These are phyloP conservation scores for Phthorimaea operculella DNA, from an alignment of 1,140 invertebrate species.

Conservation along the genomic window DNA sequence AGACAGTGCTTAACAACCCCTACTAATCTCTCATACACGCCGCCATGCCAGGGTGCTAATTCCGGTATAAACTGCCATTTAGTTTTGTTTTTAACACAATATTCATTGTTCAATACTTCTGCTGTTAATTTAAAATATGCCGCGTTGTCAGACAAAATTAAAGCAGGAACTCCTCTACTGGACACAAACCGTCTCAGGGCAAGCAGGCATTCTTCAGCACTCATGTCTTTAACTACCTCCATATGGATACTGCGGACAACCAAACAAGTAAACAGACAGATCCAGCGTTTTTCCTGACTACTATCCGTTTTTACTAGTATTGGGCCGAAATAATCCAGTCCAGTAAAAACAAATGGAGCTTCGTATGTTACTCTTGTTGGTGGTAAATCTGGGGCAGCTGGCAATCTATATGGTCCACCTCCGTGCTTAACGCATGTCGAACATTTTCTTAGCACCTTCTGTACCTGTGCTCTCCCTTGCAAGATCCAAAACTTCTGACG, in stretches of 20 bases:
- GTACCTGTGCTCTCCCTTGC: conserved; percentile 17
- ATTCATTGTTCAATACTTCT: conserved; percentile 2
- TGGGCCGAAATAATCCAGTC: conserved; percentile 11
- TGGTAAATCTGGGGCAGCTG: conserved; percentile 17
- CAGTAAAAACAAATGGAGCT: conserved; percentile 6
- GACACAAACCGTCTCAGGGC: conserved; percentile 31
- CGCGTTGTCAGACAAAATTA: conserved; percentile 37
- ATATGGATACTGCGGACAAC: conserved; percentile 31
- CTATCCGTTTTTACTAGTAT: neutral
- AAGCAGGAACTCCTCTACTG: conserved; percentile 21
- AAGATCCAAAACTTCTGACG: conserved; percentile 20
- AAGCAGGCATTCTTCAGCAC: conserved; percentile 28
- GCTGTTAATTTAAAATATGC: conserved; percentile 8
- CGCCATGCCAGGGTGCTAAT: conserved; percentile 9
- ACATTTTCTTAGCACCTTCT: conserved; percentile 15
- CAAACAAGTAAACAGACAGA: conserved; percentile 34
- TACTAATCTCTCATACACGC: conserved; percentile 10
- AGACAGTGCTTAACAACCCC: conserved; percentile 9
- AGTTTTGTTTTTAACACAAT: conserved; percentile 13
- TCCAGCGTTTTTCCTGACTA: conserved; percentile 25
- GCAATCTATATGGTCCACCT: conserved; percentile 22
- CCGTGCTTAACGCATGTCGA: conserved; percentile 17
- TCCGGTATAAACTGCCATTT: conserved; percentile 12
- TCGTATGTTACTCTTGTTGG: conserved; percentile 9
- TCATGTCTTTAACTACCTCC: conserved; percentile 29